Evolutionary conservation across 2,113 vertebrate species (phyloP).

Genomic region (Gasterosteus aculeatus): DNA sequence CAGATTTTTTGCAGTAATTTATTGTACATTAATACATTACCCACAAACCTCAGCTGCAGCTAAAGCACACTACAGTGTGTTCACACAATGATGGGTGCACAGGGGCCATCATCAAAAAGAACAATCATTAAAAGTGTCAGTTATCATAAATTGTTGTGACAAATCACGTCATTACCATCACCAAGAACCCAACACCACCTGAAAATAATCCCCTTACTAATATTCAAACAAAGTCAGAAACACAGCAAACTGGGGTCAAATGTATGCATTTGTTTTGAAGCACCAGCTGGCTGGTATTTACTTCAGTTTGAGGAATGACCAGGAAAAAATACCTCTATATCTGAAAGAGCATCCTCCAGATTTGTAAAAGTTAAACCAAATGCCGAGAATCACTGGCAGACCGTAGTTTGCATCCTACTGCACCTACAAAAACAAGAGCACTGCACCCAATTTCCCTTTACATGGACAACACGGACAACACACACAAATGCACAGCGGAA

Average conservation of each 20-base stretch:
- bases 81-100: constrained; percentile 66
- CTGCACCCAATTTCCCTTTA: constrained; percentile 52
- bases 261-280: not conserved
- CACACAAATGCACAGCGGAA: constrained; percentile 23
- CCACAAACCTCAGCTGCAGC: constrained; percentile 71
- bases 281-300: constrained; percentile 5
- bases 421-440: constrained; percentile 54
- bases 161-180: constrained; percentile 26
- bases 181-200: constrained; percentile 50
- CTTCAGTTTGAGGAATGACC: not conserved
- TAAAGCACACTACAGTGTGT: constrained; percentile 63
- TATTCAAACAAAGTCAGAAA: constrained; percentile 35
- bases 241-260: constrained; percentile 47
- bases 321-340: not conserved
- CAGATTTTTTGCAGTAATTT: constrained; percentile 73
- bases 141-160: constrained; percentile 43
- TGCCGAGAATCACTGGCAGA: constrained; percentile 19
- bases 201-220: constrained; percentile 51
- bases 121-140: constrained; percentile 75
- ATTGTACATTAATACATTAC: constrained; percentile 80
- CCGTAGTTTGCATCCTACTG: constrained; percentile 44
- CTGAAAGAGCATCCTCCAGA: constrained; percentile 20
- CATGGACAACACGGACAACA: constrained; percentile 55
- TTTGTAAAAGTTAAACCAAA: constrained; percentile 40
- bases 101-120: constrained; percentile 67